Conservation (phyloP, 2,797 vertebrate species). For the Furcifer pardalis region DNA sequence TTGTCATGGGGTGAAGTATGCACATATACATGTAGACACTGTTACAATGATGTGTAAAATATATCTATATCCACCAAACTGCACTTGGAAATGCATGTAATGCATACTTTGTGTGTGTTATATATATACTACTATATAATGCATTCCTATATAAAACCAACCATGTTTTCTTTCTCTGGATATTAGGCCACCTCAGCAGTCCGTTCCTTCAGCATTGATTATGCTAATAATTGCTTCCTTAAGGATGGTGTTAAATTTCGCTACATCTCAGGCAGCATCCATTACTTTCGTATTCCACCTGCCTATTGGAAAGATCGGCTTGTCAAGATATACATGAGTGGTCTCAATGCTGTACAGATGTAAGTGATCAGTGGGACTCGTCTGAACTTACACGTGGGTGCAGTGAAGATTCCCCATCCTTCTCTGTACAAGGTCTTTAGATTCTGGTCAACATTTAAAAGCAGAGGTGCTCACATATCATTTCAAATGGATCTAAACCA, state of each 20-base stretch:
- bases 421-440: not conserved
- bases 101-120: constrained; percentile 34
- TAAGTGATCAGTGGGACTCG: constrained; percentile 63
- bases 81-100: not conserved
- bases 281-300: constrained; percentile 89
- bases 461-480: not conserved
- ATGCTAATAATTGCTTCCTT: constrained; percentile 82
- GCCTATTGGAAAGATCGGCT: constrained; percentile 93
- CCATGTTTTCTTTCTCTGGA: not conserved
- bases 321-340: constrained; percentile 92
- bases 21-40: not conserved
- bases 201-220: constrained; percentile 88
- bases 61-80: not conserved
- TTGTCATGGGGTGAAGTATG: not conserved
- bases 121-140: not conserved
- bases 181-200: constrained; percentile 36
- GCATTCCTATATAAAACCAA: not conserved
- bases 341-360: constrained; percentile 91
- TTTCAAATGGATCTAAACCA: not conserved
- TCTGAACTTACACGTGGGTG: not conserved
- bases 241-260: constrained; percentile 89
- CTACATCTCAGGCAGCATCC: constrained; percentile 94
- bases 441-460: not conserved
- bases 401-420: not conserved
- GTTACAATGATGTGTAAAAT: not conserved